Percentiles rank a stretch among this genome's conserved stretches.
Evolutionary conservation across 1,140 invertebrate genomes (phyloP).

Genomic region (Trichoplusia ni): DNA sequence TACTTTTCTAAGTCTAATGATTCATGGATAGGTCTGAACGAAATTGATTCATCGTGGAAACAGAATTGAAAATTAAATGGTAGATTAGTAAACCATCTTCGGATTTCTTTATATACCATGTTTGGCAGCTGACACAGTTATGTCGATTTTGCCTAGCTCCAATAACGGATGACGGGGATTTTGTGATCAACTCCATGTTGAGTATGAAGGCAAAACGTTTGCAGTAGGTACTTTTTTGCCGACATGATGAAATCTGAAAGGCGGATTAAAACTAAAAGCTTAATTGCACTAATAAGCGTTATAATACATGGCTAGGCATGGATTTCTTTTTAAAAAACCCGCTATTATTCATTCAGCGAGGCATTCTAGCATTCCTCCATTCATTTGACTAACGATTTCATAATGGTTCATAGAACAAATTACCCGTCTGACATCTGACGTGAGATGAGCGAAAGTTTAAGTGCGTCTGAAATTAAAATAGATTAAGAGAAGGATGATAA

Average conservation of each 20-base stretch:
- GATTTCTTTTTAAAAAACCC: not conserved
- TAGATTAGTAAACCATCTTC: too few species aligned
- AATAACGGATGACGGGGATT: too few species aligned
- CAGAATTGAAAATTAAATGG: too few species aligned
- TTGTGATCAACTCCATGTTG: too few species aligned
- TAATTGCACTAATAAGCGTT: not conserved
- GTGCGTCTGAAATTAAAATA: conserved; percentile 38
- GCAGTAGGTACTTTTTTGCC: too few species aligned
- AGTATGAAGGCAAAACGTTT: too few species aligned
- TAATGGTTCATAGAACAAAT: conserved; percentile 15
- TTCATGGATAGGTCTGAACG: too few species aligned
- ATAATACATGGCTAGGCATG: not conserved
- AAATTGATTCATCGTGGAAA: too few species aligned
- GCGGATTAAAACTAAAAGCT: not conserved
- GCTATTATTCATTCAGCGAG: not conserved
- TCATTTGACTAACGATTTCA: conserved; percentile 8
- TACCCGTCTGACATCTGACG: not conserved
- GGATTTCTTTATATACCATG: too few species aligned
- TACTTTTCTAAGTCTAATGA: too few species aligned
- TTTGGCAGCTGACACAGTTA: conserved; percentile 6
- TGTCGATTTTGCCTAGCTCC: not conserved
- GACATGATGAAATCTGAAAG: not conserved
- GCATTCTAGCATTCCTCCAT: conserved; percentile 10
- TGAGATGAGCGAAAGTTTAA: conserved; percentile 29
- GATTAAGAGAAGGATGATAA: conserved; percentile 50